Base-by-base conservation (phyloP, 1,140 invertebrate genomes). In the Hormaphis cornu region DNA sequence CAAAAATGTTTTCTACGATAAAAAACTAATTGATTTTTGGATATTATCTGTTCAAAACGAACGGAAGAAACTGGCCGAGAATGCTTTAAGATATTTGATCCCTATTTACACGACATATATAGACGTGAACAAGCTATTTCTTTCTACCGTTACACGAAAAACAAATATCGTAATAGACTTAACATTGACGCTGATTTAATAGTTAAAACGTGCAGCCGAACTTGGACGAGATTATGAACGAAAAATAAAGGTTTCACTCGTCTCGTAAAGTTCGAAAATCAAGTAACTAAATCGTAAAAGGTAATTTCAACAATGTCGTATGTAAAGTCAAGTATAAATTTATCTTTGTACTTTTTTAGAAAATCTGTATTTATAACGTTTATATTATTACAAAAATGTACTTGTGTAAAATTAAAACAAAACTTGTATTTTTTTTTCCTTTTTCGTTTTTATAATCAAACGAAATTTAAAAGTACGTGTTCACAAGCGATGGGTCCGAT, bases 111-210 rank as follows among this genome's bases (percentile, higher is more conserved):
- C 58, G 14, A 42, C 37, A 8, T 61, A 61, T 28, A 22, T n/a
- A n/a, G 22, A n/a, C 26, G 52, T 30, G 52, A 54, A 54, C 22
- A 26, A 30, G 28, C 52, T 6, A 24, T 54, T 26, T 54, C 52
- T 30, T 6, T 24, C 8, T 12, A 9, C 9, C 18, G 22, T 26
- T 9, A 9, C 6, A 54, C 18, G 22, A 54, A 54, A 54, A 30
- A 61, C 35, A 61, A 61, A 61, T 61, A 61, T 42, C 7, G 20
- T 14, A 61, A 26, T 26, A 40, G 20, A 42, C 37, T 61, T 24
- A 20, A 35, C n/a, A 40, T 20, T 58, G 30, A 35, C n/a, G 30
- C 24, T 52, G 52, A 54, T 33, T 30, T 54, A 30, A 54, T 5
- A 54, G 52, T 54, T 0, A 35, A 54, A 33, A 20, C 30, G 33